phyloP scores from a whole-genome alignment of 2,797 vertebrate genomes.

The Sebastes steindachneri region DNA sequence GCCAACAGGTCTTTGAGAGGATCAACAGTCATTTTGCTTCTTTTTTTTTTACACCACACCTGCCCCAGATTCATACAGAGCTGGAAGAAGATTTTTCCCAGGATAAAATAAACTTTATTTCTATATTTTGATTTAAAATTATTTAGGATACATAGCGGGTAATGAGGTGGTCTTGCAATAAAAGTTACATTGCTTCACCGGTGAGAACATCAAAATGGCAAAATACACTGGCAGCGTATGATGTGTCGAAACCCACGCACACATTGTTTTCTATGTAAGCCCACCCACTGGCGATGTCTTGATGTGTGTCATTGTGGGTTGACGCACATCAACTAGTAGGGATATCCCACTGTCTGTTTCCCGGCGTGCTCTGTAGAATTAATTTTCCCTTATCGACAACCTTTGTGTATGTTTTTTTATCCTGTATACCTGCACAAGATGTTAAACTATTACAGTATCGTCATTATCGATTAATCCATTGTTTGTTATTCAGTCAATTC shows the following conservation, averaged over 20 bases:
- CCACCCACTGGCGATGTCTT: not conserved
- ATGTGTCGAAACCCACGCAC: not conserved
- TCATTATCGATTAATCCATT: not conserved
- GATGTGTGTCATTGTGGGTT: not conserved
- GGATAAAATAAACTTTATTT: not conserved
- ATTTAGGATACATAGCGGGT: not conserved
- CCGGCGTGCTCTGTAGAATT: not conserved
- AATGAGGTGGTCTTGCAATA: not conserved
- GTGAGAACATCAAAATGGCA: not conserved
- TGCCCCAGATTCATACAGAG: not conserved
- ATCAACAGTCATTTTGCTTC: not conserved
- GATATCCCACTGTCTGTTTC: not conserved
- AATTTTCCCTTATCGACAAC: not conserved
- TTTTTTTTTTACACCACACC: not conserved
- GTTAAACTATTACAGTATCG: not conserved
- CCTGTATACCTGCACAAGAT: not conserved
- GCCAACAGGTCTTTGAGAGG: constrained; percentile 14
- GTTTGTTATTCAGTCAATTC: not conserved
- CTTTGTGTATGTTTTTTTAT: not conserved
- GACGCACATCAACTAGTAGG: not conserved
- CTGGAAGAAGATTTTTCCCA: not conserved
- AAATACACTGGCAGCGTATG: not conserved
- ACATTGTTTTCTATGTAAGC: not conserved
- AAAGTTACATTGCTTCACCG: not conserved
- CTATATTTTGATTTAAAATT: not conserved